Percentiles rank a stretch among this genome's conserved stretches.
Conservation (phyloP, 2,113 vertebrate species). For the Tragelaphus imberbis region DNA sequence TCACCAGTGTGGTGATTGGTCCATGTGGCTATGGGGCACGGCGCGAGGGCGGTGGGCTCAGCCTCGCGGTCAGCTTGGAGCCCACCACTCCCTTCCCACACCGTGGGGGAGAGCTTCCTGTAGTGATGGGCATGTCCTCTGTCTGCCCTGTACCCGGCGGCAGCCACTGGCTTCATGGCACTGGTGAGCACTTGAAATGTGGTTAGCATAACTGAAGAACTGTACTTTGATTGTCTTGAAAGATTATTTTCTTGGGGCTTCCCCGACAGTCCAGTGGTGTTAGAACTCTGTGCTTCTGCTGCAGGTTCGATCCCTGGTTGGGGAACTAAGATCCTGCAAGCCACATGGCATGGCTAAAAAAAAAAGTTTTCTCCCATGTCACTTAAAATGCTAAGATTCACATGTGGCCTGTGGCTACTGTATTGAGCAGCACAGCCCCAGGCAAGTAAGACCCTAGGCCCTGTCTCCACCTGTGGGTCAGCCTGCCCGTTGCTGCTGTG, state of each 20-base stretch:
- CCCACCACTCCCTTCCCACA: not conserved
- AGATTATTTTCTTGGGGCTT: not conserved
- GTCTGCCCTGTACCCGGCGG: accelerated
- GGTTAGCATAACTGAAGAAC: not conserved
- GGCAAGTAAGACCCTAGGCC: not conserved
- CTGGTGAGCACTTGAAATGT: not conserved
- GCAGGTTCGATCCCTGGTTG: not conserved
- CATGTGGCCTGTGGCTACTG: not conserved
- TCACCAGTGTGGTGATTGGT: accelerated
- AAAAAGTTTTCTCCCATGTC: not conserved
- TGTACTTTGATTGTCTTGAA: not conserved
- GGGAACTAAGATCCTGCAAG: not conserved
- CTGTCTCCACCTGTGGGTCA: not conserved
- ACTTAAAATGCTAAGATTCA: not conserved
- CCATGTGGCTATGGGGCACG: accelerated
- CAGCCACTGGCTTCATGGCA: accelerated
- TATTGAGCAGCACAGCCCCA: not conserved
- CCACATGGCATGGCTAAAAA: not conserved
- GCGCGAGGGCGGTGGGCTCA: not conserved
- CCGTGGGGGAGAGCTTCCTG: not conserved
- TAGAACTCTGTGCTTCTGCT: not conserved
- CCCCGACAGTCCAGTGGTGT: not conserved
- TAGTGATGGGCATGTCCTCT: accelerated
- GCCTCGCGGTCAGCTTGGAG: not conserved
- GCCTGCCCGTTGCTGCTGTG: accelerated